Percentiles rank a stretch among this genome's conserved stretches.
These are phyloP conservation scores for Bombus difficillimus DNA, from an alignment of 1,140 invertebrate species.

Conservation along the genomic window DNA sequence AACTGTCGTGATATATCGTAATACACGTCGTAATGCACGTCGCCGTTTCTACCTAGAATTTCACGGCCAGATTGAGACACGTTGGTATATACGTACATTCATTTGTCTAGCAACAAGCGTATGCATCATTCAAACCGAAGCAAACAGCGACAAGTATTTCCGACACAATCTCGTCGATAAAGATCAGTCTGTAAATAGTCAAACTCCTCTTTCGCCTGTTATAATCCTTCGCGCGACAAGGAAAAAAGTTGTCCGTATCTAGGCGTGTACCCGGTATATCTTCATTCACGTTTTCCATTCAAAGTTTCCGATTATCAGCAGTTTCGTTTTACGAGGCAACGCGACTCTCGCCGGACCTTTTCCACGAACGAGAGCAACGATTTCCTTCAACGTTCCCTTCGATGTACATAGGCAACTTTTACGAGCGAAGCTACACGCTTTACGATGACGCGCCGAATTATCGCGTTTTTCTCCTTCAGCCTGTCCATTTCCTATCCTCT, in stretches of 20 bases:
- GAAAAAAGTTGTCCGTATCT: neutral
- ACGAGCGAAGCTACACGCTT: neutral
- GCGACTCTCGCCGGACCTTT: too few species aligned
- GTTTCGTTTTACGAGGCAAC: neutral
- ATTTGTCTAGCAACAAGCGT: neutral
- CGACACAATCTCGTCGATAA: neutral
- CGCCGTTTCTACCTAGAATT: neutral
- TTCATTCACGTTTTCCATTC: neutral
- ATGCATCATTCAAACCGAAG: neutral
- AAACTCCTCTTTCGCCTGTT: neutral
- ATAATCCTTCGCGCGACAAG: neutral
- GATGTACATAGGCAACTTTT: neutral
- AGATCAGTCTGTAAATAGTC: neutral
- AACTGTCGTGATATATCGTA: neutral
- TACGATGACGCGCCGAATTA: conserved; percentile 4
- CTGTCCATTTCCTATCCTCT: neutral
- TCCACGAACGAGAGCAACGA: neutral
- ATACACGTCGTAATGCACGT: neutral
- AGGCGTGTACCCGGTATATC: too few species aligned
- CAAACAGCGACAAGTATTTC: neutral
- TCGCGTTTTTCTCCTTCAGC: neutral
- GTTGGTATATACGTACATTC: neutral
- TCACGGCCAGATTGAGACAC: neutral
- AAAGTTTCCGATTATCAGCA: conserved; percentile 3
- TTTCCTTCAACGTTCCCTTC: neutral